These are phyloP conservation scores for Brotula barbata DNA, from an alignment of 2,797 vertebrate species.

Conservation along the genomic window DNA sequence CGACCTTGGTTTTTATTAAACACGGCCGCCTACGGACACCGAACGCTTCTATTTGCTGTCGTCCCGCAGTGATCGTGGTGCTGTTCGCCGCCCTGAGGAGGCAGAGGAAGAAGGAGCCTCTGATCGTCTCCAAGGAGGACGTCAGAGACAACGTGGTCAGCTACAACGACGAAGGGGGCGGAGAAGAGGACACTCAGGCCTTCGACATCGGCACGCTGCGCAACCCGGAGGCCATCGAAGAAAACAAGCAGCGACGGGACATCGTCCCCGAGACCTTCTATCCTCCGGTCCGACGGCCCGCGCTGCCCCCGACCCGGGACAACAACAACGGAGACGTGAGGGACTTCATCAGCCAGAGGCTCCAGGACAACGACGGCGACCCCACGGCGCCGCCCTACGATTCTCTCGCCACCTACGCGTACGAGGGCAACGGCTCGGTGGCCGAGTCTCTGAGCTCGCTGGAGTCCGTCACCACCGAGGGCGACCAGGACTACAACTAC, in stretches of 20 bases:
- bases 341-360: conserved; percentile 94
- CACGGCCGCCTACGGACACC: no score
- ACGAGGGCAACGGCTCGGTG: conserved; percentile 88
- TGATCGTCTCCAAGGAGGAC: conserved; percentile 96
- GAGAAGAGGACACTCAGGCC: conserved; percentile 95
- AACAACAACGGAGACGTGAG: conserved; percentile 91
- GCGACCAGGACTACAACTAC: conserved; percentile 97
- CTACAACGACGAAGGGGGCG: conserved; percentile 93
- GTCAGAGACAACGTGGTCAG: conserved; percentile 95
- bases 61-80: conserved; percentile 87
- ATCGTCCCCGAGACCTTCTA: conserved; percentile 90
- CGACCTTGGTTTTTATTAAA: no score
- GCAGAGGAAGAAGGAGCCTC: conserved; percentile 92
- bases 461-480: conserved; percentile 86
- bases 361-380: conserved; percentile 91
- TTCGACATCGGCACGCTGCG: conserved; percentile 92
- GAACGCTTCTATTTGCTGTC: conserved; percentile 33
- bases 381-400: conserved; percentile 90
- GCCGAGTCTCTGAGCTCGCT: conserved; percentile 93
- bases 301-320: conserved; percentile 52
- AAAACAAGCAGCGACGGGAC: conserved; percentile 88
- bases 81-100: conserved; percentile 89
- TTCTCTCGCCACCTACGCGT: conserved; percentile 88
- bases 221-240: conserved; percentile 92
- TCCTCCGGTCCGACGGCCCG: conserved; percentile 81